A percentile compares a stretch with the other conserved stretches of the same genome.
These are phyloP conservation scores for Channa striata DNA, from an alignment of 2,797 vertebrate species.

Conservation along the genomic window DNA sequence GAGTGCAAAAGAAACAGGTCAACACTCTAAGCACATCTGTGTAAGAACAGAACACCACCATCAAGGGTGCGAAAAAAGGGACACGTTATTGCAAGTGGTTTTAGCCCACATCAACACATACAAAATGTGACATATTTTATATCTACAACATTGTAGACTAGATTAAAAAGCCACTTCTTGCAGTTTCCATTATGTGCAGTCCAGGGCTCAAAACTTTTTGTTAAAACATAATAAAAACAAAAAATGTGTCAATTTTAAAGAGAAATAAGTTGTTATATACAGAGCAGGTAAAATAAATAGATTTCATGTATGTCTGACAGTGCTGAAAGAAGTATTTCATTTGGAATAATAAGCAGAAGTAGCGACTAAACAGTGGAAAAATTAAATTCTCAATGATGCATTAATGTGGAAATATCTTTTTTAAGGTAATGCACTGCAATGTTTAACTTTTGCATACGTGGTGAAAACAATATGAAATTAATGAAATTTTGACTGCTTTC, in stretches of 20 bases:
- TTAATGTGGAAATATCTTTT: not conserved
- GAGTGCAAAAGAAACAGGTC: not conserved
- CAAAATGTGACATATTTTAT: conserved; percentile 51
- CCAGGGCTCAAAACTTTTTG: not conserved
- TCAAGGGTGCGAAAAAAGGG: conserved; percentile 33
- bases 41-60: conserved; percentile 13
- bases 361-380: not conserved
- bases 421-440: no score
- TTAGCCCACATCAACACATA: conserved; percentile 29
- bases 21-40: conserved; percentile 22
- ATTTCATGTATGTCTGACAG: no score
- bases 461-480: no score
- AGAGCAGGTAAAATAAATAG: not conserved
- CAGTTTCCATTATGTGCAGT: not conserved
- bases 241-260: not conserved
- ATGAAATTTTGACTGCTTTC: no score
- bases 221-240: not conserved
- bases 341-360: no score
- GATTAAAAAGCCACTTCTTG: conserved; percentile 7
- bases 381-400: no score
- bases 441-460: no score
- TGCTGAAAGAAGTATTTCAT: no score
- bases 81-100: conserved; percentile 60
- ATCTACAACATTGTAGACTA: conserved; percentile 13
- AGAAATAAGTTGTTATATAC: not conserved